phyloP scores from a whole-genome alignment of 1,140 invertebrate species.

The Littorina saxatilis region DNA sequence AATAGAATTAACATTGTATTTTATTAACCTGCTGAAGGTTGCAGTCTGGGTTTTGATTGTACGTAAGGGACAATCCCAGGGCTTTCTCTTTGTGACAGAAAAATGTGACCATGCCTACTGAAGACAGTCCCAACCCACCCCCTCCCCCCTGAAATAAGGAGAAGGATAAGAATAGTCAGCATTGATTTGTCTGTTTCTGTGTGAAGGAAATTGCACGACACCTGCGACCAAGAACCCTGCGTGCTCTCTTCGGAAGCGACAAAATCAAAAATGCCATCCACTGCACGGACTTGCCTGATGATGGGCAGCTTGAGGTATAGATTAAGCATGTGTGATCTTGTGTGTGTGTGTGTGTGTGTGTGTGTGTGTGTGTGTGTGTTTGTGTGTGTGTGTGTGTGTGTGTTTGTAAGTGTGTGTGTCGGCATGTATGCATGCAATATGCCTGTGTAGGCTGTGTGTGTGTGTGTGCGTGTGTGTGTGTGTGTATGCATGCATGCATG shows the following conservation, averaged over 20 bases:
- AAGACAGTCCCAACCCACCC: too few species aligned
- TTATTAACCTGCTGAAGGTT: too few species aligned
- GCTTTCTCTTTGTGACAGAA: too few species aligned
- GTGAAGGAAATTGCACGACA: constrained; percentile 88
- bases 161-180: too few species aligned
- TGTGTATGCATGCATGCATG: not conserved
- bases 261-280: constrained; percentile 93
- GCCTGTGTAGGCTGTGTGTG: not conserved
- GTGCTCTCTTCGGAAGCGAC: constrained; percentile 89
- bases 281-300: constrained; percentile 93
- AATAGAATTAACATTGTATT: too few species aligned
- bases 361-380: not conserved
- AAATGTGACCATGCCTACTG: too few species aligned
- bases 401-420: not conserved
- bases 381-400: not conserved
- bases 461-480: not conserved
- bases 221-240: constrained; percentile 87
- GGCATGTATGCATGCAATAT: not conserved
- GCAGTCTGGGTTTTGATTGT: too few species aligned
- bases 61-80: too few species aligned
- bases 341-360: not conserved
- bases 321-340: not conserved
- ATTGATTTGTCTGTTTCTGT: constrained; percentile 11
- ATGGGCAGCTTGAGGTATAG: constrained; percentile 86
- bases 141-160: too few species aligned